Evolutionary conservation across 2,888 invertebrate species (phyloP).

Genomic region (Synanthedon andrenaeformis): DNA sequence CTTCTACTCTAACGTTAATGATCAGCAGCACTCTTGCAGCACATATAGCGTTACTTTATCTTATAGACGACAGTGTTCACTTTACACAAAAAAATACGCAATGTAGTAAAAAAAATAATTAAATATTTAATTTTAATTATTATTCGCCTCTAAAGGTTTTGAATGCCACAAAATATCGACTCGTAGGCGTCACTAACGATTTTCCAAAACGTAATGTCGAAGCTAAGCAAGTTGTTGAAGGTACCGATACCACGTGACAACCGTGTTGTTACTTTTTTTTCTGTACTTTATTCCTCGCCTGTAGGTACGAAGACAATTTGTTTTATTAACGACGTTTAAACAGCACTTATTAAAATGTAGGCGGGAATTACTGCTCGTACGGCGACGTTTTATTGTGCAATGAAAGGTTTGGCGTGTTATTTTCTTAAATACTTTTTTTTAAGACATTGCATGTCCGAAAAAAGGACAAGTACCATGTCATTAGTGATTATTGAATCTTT

Average conservation of each 20-base stretch:
- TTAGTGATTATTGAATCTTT: no score
- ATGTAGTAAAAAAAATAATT: neutral
- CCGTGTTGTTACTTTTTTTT: constrained; percentile 36
- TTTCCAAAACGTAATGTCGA: constrained; percentile 45
- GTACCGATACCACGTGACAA: constrained; percentile 25
- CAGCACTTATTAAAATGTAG: constrained; percentile 59
- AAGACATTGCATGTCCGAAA: no score
- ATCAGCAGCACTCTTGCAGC: no score
- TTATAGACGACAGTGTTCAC: neutral
- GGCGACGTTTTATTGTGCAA: constrained; percentile 14
- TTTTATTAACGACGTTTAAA: constrained; percentile 62
- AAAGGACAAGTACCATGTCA: no score
- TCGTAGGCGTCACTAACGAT: constrained; percentile 60
- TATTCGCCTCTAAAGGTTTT: neutral
- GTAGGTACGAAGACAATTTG: constrained; percentile 40
- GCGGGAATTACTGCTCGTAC: constrained; percentile 39
- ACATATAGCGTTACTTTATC: no score
- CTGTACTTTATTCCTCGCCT: constrained; percentile 15
- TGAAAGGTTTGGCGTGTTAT: constrained; percentile 4
- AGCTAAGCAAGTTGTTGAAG: constrained; percentile 33
- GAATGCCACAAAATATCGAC: neutral
- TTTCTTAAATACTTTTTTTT: constrained; percentile 2
- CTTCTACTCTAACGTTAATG: no score
- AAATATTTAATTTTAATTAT: neutral
- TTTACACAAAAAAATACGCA: neutral